phyloP scores from a whole-genome alignment of 2,888 invertebrate genomes.

The Megalurothrips usitatus region DNA sequence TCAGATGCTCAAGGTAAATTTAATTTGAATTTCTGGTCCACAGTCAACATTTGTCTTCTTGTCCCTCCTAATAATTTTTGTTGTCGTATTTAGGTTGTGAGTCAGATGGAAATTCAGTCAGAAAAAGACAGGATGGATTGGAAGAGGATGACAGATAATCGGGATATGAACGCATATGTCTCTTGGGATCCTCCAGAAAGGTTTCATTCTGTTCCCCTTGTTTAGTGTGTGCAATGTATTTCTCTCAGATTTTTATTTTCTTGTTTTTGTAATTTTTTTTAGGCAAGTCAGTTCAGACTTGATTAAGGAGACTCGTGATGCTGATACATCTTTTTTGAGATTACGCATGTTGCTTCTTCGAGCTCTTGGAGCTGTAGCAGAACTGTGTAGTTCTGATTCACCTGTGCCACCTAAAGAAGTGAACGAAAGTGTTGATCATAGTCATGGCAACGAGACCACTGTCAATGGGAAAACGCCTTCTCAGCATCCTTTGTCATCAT shows the following conservation, averaged over 20 bases:
- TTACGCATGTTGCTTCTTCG: neutral
- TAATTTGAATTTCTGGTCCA: neutral
- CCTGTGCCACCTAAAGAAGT: neutral
- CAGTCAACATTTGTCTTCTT: neutral
- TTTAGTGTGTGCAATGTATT: neutral
- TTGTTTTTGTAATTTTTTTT: neutral
- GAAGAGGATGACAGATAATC: conserved; percentile 60
- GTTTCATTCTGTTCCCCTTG: neutral
- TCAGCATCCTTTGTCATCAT: neutral
- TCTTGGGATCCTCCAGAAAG: conserved; percentile 60
- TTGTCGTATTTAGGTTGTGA: conserved; percentile 48
- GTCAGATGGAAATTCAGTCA: conserved; percentile 57
- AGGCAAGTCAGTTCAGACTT: neutral
- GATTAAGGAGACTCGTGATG: neutral
- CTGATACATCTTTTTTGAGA: neutral
- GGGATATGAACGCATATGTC: conserved; percentile 67
- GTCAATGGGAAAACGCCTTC: neutral
- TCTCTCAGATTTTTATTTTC: neutral
- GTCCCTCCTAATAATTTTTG: neutral
- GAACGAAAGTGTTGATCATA: neutral
- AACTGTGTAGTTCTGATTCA: neutral
- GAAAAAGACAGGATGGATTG: conserved; percentile 57
- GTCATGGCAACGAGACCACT: neutral
- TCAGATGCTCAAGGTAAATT: conserved; percentile 36
- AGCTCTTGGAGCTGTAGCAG: neutral